phyloP scores from a whole-genome alignment of 2,113 vertebrate species.

The Misgurnus anguillicaudatus region DNA sequence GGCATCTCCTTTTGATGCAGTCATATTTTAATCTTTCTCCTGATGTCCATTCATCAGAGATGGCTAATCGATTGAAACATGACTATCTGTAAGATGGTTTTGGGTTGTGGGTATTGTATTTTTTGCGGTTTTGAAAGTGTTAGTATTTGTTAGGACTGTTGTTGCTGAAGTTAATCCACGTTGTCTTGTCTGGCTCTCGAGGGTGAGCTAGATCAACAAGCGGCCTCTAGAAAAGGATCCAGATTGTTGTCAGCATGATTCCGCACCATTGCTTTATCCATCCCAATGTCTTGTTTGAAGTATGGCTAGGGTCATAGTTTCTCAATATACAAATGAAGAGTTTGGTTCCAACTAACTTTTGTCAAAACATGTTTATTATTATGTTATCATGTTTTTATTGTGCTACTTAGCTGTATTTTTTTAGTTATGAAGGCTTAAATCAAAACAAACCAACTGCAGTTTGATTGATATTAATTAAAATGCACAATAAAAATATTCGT shows the following conservation, averaged over 20 bases:
- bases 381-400: too few species aligned
- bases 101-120: neutral
- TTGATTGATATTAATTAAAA: too few species aligned
- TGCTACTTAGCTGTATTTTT: too few species aligned
- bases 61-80: neutral
- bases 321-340: constrained; percentile 6
- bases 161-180: too few species aligned
- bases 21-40: neutral
- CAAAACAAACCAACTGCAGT: too few species aligned
- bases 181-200: too few species aligned
- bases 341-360: too few species aligned
- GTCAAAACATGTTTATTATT: too few species aligned
- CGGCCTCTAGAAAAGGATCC: neutral
- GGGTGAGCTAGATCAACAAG: neutral
- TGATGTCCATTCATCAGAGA: neutral
- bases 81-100: neutral
- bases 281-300: constrained; percentile 21
- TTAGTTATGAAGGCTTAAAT: too few species aligned
- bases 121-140: neutral
- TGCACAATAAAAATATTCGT: too few species aligned
- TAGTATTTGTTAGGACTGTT: neutral
- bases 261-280: neutral
- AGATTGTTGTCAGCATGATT: neutral
- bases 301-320: constrained; percentile 19
- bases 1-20: neutral